Percentiles rank a stretch among this genome's conserved stretches.
phyloP scores from a whole-genome alignment of 2,888 invertebrate genomes.

The Xanthia togata region DNA sequence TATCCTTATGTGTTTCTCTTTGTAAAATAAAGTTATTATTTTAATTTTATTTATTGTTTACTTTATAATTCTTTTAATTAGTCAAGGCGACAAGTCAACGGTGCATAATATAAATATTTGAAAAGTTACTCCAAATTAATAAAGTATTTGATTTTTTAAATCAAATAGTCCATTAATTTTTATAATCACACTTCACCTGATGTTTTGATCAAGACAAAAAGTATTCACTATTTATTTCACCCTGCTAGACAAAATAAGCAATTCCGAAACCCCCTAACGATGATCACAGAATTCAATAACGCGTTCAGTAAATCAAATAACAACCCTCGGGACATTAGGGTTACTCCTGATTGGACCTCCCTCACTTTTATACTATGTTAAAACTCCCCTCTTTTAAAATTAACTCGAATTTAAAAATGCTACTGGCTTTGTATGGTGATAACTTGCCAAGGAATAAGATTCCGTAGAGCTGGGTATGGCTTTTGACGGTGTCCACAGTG shows the following conservation, averaged over 20 bases:
- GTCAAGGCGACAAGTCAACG: too few relatives aligned
- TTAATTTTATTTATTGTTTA: not conserved
- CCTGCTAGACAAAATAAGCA: not conserved
- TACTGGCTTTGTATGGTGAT: constrained; percentile 68
- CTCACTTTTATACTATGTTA: constrained; percentile 74
- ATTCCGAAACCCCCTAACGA: constrained; percentile 14
- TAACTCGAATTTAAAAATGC: constrained; percentile 70
- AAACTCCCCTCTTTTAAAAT: constrained; percentile 72
- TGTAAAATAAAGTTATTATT: too few relatives aligned
- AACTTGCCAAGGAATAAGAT: constrained; percentile 29
- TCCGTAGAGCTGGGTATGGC: not conserved
- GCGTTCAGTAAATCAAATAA: constrained; percentile 44
- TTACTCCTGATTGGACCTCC: constrained; percentile 74
- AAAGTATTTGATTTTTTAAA: too few relatives aligned
- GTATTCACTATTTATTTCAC: not conserved
- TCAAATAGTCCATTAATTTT: too few relatives aligned
- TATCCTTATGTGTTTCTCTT: too few relatives aligned
- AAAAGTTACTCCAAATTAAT: too few relatives aligned
- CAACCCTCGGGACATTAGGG: constrained; percentile 64
- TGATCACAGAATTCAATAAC: constrained; percentile 44
- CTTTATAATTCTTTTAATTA: not conserved
- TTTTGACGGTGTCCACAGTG: not conserved
- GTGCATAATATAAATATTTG: too few relatives aligned
- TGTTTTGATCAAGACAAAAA: not conserved
- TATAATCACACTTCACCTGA: not conserved